phyloP scores from a whole-genome alignment of 2,797 vertebrate species.

The Crenuchus spilurus region DNA sequence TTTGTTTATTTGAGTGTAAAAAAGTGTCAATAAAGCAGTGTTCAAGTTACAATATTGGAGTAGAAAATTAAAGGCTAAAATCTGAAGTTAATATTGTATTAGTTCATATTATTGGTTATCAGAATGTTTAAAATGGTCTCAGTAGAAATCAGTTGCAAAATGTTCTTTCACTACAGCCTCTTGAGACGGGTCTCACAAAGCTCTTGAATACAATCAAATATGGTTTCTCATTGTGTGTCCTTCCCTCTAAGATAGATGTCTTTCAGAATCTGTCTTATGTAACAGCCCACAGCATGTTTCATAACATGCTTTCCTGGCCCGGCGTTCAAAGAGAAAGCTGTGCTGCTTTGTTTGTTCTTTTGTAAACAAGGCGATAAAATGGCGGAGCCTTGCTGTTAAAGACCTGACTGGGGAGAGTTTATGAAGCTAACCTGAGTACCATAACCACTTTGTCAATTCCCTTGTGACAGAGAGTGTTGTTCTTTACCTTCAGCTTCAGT shows the following conservation, averaged over 20 bases:
- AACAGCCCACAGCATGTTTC: slow-evolving; percentile 45
- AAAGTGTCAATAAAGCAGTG: too few species aligned
- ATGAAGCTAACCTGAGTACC: background rate
- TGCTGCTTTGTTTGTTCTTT: slow-evolving; percentile 46
- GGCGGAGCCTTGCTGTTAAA: slow-evolving; percentile 31
- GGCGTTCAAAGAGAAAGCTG: slow-evolving; percentile 36
- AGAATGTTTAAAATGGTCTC: too few species aligned
- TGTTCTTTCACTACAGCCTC: background rate
- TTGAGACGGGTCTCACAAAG: slow-evolving; percentile 5
- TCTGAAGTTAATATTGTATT: too few species aligned
- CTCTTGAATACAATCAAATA: background rate
- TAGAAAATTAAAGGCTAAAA: too few species aligned
- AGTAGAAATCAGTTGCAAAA: too few species aligned
- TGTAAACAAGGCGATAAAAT: slow-evolving; percentile 59
- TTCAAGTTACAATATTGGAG: too few species aligned
- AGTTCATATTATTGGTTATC: too few species aligned
- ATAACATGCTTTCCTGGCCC: slow-evolving; percentile 35
- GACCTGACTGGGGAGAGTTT: slow-evolving; percentile 41
- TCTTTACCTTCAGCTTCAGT: background rate
- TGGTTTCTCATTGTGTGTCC: slow-evolving; percentile 5
- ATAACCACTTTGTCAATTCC: background rate
- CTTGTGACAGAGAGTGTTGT: background rate
- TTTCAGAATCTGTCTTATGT: slow-evolving; percentile 44
- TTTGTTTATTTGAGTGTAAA: too few species aligned
- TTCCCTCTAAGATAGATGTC: slow-evolving; percentile 8